These are phyloP conservation scores for Coryphaenoides rupestris DNA, from an alignment of 2,113 vertebrate species.

Conservation along the genomic window DNA sequence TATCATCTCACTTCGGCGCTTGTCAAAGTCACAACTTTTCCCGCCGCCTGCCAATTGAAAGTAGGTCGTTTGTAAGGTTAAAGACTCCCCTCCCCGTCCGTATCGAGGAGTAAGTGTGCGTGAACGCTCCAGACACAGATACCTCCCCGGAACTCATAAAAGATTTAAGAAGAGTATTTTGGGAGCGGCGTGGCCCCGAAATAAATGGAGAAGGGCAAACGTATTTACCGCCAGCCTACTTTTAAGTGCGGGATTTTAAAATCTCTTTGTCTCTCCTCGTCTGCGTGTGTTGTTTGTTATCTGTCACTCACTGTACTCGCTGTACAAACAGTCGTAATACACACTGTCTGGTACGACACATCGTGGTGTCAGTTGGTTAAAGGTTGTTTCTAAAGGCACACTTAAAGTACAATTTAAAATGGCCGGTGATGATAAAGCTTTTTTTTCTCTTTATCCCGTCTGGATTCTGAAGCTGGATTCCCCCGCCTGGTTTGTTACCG, in stretches of 20 bases:
- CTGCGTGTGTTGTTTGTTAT: neutral
- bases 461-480: too few relatives aligned
- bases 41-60: slow-evolving; percentile 41
- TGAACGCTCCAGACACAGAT: slow-evolving; percentile 59
- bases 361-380: too few relatives aligned
- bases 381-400: too few relatives aligned
- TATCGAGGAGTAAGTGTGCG: slow-evolving; percentile 52
- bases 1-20: slow-evolving; percentile 19
- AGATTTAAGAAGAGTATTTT: slow-evolving; percentile 71
- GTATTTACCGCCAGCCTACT: slow-evolving; percentile 56
- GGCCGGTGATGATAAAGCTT: too few relatives aligned
- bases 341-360: too few relatives aligned
- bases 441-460: too few relatives aligned
- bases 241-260: slow-evolving; percentile 39
- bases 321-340: too few relatives aligned
- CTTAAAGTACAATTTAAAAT: too few relatives aligned
- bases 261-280: neutral
- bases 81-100: slow-evolving; percentile 52
- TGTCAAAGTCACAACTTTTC: slow-evolving; percentile 43
- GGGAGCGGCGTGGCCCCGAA: slow-evolving; percentile 52
- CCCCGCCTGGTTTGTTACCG: too few relatives aligned
- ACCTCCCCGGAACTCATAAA: slow-evolving; percentile 63
- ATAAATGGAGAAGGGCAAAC: slow-evolving; percentile 57
- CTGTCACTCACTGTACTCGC: neutral
- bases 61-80: slow-evolving; percentile 58